These are phyloP conservation scores for Tetranychus truncatus DNA, from an alignment of 2,888 invertebrate species.

Conservation along the genomic window DNA sequence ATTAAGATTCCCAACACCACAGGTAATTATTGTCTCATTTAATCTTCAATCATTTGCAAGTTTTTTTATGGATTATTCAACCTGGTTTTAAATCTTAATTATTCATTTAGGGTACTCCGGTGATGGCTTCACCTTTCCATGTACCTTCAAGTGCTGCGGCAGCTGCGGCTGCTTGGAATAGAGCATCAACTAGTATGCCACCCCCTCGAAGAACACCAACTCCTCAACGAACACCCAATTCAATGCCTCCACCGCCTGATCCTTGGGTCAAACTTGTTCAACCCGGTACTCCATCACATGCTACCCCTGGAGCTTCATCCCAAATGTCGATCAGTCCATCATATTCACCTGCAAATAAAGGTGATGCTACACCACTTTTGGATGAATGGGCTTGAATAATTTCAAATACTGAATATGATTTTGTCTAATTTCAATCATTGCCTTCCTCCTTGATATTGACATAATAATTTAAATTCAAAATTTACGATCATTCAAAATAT, in stretches of 20 bases:
- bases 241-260: background rate
- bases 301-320: slow-evolving; percentile 21
- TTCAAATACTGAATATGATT: no score
- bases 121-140: slow-evolving; percentile 11
- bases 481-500: background rate
- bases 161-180: slow-evolving; percentile 40
- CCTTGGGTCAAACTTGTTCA: background rate
- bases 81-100: slow-evolving; percentile 34
- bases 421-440: no score
- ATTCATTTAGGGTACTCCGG: slow-evolving; percentile 21
- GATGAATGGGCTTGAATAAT: background rate
- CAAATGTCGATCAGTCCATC: slow-evolving; percentile 22
- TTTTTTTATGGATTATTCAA: slow-evolving; percentile 36
- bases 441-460: background rate
- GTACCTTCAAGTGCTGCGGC: slow-evolving; percentile 38
- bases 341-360: slow-evolving; percentile 7
- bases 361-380: background rate
- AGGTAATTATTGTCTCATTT: slow-evolving; percentile 45
- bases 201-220: background rate
- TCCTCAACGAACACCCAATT: background rate
- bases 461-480: background rate
- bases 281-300: slow-evolving; percentile 19
- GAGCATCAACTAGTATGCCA: background rate
- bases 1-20: background rate
- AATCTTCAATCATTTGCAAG: slow-evolving; percentile 91